Evolutionary conservation across 2,888 invertebrate genomes (phyloP).

Genomic region (Cantharis nigra): DNA sequence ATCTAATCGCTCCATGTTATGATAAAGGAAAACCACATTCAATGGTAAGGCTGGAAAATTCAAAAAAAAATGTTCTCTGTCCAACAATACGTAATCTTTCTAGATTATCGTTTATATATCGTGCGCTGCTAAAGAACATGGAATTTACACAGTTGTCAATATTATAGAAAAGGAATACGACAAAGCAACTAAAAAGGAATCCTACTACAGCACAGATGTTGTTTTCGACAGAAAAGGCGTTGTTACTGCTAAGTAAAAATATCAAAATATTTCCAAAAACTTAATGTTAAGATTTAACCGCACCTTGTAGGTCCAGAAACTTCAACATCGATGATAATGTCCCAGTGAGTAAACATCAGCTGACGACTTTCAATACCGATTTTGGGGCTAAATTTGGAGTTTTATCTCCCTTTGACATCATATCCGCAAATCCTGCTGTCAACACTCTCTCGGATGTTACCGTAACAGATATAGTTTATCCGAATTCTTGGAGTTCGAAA

Average conservation of each 20-base stretch:
- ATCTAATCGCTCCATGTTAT: conserved; percentile 24
- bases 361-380: conserved; percentile 67
- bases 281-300: not conserved
- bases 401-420: conserved; percentile 82
- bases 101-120: conserved; percentile 59
- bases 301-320: not conserved
- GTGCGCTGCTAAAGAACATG: conserved; percentile 61
- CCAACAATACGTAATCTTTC: conserved; percentile 12
- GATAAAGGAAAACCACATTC: not conserved
- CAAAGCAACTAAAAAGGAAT: conserved; percentile 42
- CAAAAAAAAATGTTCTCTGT: not conserved
- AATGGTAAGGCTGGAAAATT: conserved; percentile 3
- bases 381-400: conserved; percentile 81
- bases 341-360: not conserved
- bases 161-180: conserved; percentile 66
- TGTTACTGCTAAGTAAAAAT: conserved; percentile 67
- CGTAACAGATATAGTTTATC: conserved; percentile 66
- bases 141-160: conserved; percentile 74
- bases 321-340: not conserved
- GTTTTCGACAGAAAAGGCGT: conserved; percentile 74
- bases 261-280: not conserved
- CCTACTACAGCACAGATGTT: conserved; percentile 76
- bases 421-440: conserved; percentile 73
- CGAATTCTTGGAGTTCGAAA: conserved; percentile 83
- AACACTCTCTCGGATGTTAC: conserved; percentile 51